phyloP scores from a whole-genome alignment of 2,113 vertebrate species.

The Steatornis caripensis region DNA sequence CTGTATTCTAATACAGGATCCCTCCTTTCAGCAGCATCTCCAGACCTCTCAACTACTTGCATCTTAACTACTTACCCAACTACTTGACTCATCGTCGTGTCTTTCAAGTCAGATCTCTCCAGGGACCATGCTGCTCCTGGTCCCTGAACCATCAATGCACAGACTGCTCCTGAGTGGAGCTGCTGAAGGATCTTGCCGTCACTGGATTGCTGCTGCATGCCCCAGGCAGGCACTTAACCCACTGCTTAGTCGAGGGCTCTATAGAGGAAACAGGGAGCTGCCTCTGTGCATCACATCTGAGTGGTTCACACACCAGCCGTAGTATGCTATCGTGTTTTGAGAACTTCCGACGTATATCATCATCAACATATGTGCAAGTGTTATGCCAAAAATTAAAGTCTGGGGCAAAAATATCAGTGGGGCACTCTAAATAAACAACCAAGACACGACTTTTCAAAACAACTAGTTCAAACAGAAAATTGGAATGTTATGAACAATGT shows the following conservation, averaged over 20 bases:
- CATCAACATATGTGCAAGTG: background rate
- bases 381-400: background rate
- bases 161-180: background rate
- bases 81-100: accelerated
- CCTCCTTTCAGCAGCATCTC: background rate
- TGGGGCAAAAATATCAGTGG: background rate
- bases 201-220: background rate
- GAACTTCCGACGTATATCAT: background rate
- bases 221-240: background rate
- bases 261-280: background rate
- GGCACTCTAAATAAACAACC: background rate
- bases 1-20: background rate
- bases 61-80: background rate
- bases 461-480: background rate
- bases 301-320: background rate
- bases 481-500: background rate
- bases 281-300: background rate
- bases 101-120: background rate
- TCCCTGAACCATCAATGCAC: background rate
- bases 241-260: background rate
- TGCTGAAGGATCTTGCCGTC: background rate
- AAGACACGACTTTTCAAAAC: background rate
- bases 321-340: background rate
- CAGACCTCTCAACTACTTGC: background rate
- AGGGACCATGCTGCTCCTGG: background rate